phyloP scores from a whole-genome alignment of 1,140 invertebrate genomes.

The Gryllus bimaculatus region DNA sequence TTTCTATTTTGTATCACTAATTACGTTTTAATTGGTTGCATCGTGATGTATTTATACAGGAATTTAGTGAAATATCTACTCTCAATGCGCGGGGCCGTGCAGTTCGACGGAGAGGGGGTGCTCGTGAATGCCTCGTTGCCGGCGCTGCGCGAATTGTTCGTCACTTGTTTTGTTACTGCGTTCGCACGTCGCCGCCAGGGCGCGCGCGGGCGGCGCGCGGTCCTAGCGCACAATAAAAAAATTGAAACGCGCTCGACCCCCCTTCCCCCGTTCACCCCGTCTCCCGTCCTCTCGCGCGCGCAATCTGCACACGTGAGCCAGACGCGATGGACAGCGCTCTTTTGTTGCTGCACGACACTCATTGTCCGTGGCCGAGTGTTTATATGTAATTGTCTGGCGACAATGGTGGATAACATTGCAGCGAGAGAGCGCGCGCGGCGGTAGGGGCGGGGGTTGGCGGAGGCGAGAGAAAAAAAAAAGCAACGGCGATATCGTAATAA shows the following conservation, averaged over 20 bases:
- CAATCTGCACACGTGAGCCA: neutral
- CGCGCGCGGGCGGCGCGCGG: too few relatives aligned
- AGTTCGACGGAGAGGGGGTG: too few relatives aligned
- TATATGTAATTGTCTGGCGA: neutral
- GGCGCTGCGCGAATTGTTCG: neutral
- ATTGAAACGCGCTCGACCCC: neutral
- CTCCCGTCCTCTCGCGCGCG: too few relatives aligned
- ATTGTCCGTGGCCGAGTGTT: neutral
- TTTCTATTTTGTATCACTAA: conserved; percentile 6
- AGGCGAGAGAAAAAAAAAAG: neutral
- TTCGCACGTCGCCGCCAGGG: neutral
- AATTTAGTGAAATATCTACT: conserved; percentile 6
- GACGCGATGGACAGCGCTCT: neutral
- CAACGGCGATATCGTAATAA: neutral
- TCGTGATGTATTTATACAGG: conserved; percentile 4
- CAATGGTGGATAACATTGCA: neutral
- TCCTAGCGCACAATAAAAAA: neutral
- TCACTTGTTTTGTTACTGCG: neutral
- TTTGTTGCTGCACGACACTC: neutral
- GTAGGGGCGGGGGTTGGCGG: neutral
- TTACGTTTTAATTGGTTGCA: conserved; percentile 5
- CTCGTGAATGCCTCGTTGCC: neutral
- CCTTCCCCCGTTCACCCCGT: too few relatives aligned
- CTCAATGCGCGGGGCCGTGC: neutral
- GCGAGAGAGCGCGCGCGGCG: neutral